phyloP scores from a whole-genome alignment of 2,888 invertebrate genomes.

The Aleiodes testaceus region DNA sequence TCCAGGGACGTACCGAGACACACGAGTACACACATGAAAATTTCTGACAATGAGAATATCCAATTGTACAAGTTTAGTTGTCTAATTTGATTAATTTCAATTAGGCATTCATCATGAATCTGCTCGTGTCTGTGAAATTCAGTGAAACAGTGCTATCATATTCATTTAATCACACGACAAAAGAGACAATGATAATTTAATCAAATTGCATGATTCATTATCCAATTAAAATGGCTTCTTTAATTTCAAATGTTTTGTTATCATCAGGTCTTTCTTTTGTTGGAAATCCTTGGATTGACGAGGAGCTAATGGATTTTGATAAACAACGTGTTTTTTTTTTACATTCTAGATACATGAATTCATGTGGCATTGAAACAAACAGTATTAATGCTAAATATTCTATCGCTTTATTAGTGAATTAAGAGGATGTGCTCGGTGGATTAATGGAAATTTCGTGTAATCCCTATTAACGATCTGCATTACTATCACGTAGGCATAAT shows the following conservation, averaged over 20 bases:
- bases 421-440: background rate
- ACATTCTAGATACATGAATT: background rate
- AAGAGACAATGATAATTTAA: background rate
- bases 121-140: slow-evolving; percentile 1
- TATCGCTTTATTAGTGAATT: slow-evolving; percentile 13
- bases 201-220: background rate
- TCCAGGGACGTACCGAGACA: background rate
- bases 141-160: background rate
- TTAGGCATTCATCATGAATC: background rate
- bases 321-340: no score
- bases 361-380: slow-evolving; percentile 8
- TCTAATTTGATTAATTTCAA: slow-evolving; percentile 11
- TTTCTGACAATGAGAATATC: slow-evolving; percentile 13
- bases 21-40: background rate
- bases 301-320: no score
- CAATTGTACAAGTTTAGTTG: slow-evolving; percentile 7
- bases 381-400: background rate
- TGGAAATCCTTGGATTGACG: no score
- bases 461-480: slow-evolving; percentile 31
- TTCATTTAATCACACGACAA: background rate
- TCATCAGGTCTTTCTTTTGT: no score
- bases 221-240: no score
- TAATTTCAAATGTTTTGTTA: no score
- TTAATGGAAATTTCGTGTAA: slow-evolving; percentile 33
- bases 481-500: slow-evolving; percentile 33